Conservation (phyloP, 2,797 vertebrate genomes). For the Margarornis squamiger region DNA sequence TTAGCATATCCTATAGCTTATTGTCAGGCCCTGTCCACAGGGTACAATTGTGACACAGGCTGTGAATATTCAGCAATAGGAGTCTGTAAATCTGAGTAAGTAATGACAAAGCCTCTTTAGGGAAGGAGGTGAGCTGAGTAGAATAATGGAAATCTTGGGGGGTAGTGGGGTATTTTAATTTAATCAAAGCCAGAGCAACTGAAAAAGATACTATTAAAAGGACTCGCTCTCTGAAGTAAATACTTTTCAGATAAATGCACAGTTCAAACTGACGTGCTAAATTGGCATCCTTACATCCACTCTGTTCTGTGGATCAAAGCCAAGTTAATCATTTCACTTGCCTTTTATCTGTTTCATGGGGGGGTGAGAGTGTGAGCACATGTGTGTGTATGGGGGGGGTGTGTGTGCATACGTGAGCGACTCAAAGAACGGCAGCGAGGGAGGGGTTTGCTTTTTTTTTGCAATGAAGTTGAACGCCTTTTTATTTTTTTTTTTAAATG, state of each 20-base stretch:
- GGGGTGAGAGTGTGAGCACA: not conserved
- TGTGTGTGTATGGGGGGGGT: not conserved
- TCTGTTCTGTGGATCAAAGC: slow-evolving; percentile 38
- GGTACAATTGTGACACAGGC: slow-evolving; percentile 51
- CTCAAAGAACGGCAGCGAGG: not conserved
- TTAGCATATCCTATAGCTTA: slow-evolving; percentile 47
- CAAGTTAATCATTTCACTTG: slow-evolving; percentile 44
- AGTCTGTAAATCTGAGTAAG: slow-evolving; percentile 51
- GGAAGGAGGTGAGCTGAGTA: slow-evolving; percentile 48
- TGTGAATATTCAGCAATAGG: slow-evolving; percentile 54
- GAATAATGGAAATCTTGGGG: slow-evolving; percentile 33
- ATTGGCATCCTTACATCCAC: slow-evolving; percentile 22
- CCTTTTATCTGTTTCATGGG: slow-evolving; percentile 40
- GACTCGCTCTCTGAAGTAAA: slow-evolving; percentile 22
- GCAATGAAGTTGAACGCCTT: not conserved
- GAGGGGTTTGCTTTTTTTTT: not conserved
- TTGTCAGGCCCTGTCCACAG: slow-evolving; percentile 42
- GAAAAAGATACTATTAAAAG: slow-evolving; percentile 53
- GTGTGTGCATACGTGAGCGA: not conserved
- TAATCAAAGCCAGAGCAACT: slow-evolving; percentile 37
- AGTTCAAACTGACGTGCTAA: slow-evolving; percentile 5
- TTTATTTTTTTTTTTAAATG: not conserved
- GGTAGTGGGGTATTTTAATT: slow-evolving; percentile 38
- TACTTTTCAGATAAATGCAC: slow-evolving; percentile 19
- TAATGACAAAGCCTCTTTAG: slow-evolving; percentile 56